Evolutionary conservation across 2,797 vertebrate species (phyloP).

Genomic region (Limosa lapponica): DNA sequence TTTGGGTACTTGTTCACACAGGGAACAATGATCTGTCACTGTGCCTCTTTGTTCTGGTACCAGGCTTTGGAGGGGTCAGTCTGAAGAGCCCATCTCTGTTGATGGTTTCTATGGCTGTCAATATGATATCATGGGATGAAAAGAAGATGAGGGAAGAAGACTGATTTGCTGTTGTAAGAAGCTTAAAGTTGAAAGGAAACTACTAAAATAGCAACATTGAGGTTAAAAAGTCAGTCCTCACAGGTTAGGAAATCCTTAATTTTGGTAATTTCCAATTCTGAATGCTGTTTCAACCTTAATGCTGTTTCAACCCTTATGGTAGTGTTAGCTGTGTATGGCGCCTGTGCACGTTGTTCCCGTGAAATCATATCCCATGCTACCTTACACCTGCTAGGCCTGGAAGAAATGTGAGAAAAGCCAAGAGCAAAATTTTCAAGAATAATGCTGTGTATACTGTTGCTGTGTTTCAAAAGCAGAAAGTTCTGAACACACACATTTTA

Average conservation of each 20-base stretch:
- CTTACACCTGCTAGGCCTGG: not conserved
- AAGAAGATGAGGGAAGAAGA: not conserved
- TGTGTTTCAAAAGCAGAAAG: not conserved
- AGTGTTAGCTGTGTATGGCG: not conserved
- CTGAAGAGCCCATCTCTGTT: not conserved
- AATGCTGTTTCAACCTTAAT: not conserved
- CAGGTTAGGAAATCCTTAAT: not conserved
- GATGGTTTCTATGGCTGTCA: not conserved
- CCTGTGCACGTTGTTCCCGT: not conserved
- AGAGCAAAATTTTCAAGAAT: not conserved
- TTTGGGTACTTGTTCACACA: not conserved
- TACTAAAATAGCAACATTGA: not conserved
- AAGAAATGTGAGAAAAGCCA: not conserved
- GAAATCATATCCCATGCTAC: not conserved
- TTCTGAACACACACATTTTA: not conserved
- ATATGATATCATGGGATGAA: not conserved
- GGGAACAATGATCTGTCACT: not conserved
- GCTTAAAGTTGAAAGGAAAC: not conserved
- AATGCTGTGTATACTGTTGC: not conserved
- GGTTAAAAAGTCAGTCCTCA: not conserved
- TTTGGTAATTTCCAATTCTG: not conserved
- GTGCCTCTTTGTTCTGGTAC: not conserved
- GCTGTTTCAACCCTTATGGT: not conserved
- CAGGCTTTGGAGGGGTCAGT: not conserved
- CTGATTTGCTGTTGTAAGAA: not conserved